Evolutionary conservation across 2,113 vertebrate species (phyloP).

Genomic region (Noturus placidus): DNA sequence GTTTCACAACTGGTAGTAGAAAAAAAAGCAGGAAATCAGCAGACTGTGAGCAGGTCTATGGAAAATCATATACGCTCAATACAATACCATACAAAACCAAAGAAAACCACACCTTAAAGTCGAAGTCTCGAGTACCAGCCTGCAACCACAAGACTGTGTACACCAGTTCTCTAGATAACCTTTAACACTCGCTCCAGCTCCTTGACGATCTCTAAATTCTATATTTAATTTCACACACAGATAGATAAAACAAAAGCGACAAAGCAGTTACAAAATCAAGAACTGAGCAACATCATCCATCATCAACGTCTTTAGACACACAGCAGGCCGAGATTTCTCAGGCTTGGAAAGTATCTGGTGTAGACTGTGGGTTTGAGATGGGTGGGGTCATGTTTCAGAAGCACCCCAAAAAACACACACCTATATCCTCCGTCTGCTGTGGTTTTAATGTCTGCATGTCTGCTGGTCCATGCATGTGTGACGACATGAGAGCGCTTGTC

Average conservation of each 20-base stretch:
- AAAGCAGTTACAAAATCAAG: not conserved
- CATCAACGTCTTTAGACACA: not conserved
- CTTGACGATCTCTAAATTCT: not conserved
- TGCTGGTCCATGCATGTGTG: not conserved
- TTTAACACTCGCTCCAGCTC: not conserved
- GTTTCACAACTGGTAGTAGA: not conserved
- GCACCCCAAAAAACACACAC: constrained; percentile 27
- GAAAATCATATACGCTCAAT: constrained; percentile 6
- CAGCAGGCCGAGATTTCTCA: not conserved
- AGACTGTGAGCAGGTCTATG: constrained; percentile 2
- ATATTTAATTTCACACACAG: not conserved
- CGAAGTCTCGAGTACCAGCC: not conserved
- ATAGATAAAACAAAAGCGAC: not conserved
- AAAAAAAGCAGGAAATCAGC: constrained; percentile 39
- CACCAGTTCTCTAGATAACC: not conserved
- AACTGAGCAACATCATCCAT: no score
- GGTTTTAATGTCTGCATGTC: constrained; percentile 20
- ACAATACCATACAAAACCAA: not conserved
- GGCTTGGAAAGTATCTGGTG: not conserved
- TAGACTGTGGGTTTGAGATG: constrained; percentile 26
- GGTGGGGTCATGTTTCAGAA: constrained; percentile 18
- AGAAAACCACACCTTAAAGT: constrained; percentile 1
- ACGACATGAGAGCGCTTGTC: not conserved
- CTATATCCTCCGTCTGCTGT: not conserved
- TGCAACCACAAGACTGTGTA: not conserved